These are phyloP conservation scores for Rhabdophis nuchalis DNA, from an alignment of 2,797 vertebrate genomes.

Conservation along the genomic window DNA sequence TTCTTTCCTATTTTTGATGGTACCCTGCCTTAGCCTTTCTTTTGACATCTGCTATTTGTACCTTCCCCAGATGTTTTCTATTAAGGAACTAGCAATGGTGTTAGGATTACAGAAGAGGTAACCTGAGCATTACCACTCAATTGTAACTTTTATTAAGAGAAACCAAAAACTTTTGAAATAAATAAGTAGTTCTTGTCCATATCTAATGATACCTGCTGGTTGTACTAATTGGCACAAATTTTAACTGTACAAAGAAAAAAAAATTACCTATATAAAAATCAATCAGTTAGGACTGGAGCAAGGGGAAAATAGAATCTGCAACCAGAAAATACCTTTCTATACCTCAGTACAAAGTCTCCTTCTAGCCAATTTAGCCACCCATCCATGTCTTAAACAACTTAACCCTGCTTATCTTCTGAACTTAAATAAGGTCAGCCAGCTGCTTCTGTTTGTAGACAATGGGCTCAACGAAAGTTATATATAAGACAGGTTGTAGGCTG, in stretches of 20 bases:
- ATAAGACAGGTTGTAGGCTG: background rate
- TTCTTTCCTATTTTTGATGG: background rate
- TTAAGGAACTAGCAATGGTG: too few relatives aligned
- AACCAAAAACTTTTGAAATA: background rate
- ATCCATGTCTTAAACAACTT: background rate
- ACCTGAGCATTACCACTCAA: background rate
- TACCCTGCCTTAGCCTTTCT: background rate
- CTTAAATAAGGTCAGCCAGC: constrained; percentile 11
- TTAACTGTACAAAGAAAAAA: background rate
- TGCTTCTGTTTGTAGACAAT: background rate
- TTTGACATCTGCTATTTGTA: background rate
- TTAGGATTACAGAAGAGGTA: background rate
- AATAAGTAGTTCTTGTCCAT: background rate
- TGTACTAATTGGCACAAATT: background rate
- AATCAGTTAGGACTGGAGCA: background rate
- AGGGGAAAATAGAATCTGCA: background rate
- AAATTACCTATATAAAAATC: background rate
- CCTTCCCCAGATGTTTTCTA: background rate
- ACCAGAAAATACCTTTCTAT: background rate
- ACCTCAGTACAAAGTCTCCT: background rate
- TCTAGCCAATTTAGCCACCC: background rate
- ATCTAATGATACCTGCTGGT: background rate
- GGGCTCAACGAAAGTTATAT: background rate
- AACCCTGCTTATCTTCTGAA: background rate
- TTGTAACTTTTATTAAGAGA: background rate